Evolutionary conservation across 2,797 vertebrate species (phyloP).

Genomic region (Apogon hyalosoma): DNA sequence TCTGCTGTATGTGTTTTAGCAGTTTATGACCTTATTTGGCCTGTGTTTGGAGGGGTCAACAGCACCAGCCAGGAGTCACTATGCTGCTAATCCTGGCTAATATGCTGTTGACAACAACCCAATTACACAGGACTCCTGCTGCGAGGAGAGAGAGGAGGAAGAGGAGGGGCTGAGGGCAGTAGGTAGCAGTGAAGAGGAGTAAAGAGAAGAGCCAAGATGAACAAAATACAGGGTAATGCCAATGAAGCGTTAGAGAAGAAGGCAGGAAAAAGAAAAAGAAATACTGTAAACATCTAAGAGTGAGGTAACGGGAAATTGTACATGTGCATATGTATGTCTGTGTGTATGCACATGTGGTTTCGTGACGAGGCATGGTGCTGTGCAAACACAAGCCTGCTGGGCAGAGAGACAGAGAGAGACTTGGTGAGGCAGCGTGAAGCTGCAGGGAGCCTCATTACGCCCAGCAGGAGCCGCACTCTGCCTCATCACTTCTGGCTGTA

Average conservation of each 20-base stretch:
- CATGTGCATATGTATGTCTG: slow-evolving; percentile 3
- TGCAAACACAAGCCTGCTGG: slow-evolving; percentile 80
- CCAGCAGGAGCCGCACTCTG: slow-evolving; percentile 81
- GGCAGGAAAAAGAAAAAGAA: slow-evolving; percentile 13
- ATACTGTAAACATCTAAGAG: slow-evolving; percentile 33
- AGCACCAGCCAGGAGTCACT: slow-evolving; percentile 70
- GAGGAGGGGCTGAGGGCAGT: slow-evolving; percentile 37
- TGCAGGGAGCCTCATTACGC: slow-evolving; percentile 86
- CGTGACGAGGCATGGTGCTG: slow-evolving; percentile 54
- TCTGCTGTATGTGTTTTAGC: slow-evolving; percentile 26
- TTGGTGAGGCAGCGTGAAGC: slow-evolving; percentile 75
- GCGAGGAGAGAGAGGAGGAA: slow-evolving; percentile 48
- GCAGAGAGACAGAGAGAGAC: slow-evolving; percentile 73
- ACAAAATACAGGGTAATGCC: slow-evolving; percentile 34
- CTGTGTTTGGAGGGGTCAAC: slow-evolving; percentile 57
- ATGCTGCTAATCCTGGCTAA: slow-evolving; percentile 81
- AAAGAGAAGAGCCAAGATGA: slow-evolving; percentile 1
- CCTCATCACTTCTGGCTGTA: slow-evolving; percentile 81
- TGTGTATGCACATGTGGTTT: slow-evolving; percentile 51
- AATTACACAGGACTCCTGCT: slow-evolving; percentile 80
- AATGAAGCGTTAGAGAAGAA: slow-evolving; percentile 13
- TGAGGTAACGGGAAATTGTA: slow-evolving; percentile 11
- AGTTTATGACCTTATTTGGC: slow-evolving; percentile 61
- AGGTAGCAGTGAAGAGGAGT: slow-evolving; percentile 9
- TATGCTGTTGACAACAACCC: slow-evolving; percentile 84